Percentiles rank a stretch among this genome's conserved stretches.
Evolutionary conservation across 2,113 vertebrate species (phyloP).

Genomic region (Psophia crepitans): DNA sequence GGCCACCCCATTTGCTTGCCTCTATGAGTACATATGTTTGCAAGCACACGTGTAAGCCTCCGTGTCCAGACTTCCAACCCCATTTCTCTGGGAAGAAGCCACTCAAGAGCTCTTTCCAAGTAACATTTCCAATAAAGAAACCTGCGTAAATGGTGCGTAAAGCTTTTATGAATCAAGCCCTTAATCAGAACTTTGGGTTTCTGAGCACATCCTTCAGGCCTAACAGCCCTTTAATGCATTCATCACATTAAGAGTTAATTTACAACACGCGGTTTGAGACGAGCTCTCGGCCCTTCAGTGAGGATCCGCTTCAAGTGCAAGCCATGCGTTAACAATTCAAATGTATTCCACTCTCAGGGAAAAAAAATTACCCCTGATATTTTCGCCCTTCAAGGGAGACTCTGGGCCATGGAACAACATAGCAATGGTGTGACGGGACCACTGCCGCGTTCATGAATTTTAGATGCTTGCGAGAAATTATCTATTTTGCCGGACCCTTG

Average conservation of each 20-base stretch:
- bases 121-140: conserved; percentile 46
- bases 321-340: conserved; percentile 52
- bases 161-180: conserved; percentile 54
- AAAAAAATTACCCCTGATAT: conserved; percentile 30
- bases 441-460: conserved; percentile 68
- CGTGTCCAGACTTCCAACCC: neutral
- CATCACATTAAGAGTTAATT: conserved; percentile 71
- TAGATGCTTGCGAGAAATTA: conserved; percentile 67
- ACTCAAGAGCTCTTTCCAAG: conserved; percentile 48
- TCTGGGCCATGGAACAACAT: conserved; percentile 18
- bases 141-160: neutral
- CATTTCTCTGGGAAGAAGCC: neutral
- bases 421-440: conserved; percentile 28
- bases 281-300: neutral
- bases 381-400: conserved; percentile 61
- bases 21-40: neutral
- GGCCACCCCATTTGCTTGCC: neutral
- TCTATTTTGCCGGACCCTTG: conserved; percentile 70
- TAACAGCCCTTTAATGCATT: conserved; percentile 53
- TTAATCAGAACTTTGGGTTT: conserved; percentile 59
- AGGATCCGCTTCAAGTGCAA: conserved; percentile 57
- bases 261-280: conserved; percentile 36
- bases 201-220: conserved; percentile 42
- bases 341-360: conserved; percentile 55
- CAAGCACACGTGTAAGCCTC: neutral